Conservation (phyloP, 2,797 vertebrate genomes). For the Thalassophryne amazonica region DNA sequence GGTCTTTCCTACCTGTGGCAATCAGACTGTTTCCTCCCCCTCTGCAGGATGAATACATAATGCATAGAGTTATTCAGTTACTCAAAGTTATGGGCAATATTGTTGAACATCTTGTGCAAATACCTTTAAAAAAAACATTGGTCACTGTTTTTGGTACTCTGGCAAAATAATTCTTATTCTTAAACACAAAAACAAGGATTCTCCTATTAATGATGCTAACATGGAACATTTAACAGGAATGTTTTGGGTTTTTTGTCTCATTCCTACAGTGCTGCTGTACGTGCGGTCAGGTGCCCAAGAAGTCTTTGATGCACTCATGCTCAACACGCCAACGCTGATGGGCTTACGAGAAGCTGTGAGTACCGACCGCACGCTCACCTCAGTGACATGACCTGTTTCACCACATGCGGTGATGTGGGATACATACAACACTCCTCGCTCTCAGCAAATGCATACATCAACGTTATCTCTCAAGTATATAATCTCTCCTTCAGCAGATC, state of each 20-base stretch:
- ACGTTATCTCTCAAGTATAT: slow-evolving; percentile 8
- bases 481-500: slow-evolving; percentile 10
- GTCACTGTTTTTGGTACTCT: too few species aligned
- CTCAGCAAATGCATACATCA: not conserved
- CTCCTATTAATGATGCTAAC: not conserved
- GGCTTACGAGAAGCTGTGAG: slow-evolving; percentile 93
- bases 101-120: too few species aligned
- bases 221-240: not conserved
- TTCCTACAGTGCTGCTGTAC: slow-evolving; percentile 86
- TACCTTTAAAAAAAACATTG: too few species aligned
- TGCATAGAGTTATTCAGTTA: too few species aligned
- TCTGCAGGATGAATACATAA: too few species aligned
- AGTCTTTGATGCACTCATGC: slow-evolving; percentile 95
- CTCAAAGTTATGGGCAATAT: too few species aligned
- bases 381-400: too few species aligned
- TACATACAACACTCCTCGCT: not conserved
- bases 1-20: too few species aligned
- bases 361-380: slow-evolving; percentile 6
- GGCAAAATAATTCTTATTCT: not conserved
- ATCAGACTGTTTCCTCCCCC: too few species aligned
- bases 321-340: slow-evolving; percentile 88
- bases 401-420: not conserved
- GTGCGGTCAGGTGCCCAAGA: slow-evolving; percentile 88
- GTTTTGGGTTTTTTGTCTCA: not conserved
- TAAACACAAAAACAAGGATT: too few species aligned